A percentile compares a stretch with the other conserved stretches of the same genome.
Evolutionary conservation across 2,888 invertebrate genomes (phyloP).

Genomic region (Scelioninae gen. 2): DNA sequence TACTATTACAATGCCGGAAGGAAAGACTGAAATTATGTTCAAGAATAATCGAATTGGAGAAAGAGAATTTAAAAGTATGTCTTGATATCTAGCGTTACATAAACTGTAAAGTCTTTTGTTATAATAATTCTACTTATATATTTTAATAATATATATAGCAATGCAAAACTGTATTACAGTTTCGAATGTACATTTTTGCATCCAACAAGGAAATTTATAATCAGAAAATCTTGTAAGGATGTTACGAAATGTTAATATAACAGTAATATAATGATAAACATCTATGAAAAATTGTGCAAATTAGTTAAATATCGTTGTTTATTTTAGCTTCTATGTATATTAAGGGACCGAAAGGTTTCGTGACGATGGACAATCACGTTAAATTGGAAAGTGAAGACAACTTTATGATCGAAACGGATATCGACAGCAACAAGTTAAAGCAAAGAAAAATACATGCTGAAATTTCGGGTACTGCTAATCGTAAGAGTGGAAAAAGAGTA

Average conservation of each 20-base stretch:
- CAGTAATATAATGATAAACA: neutral
- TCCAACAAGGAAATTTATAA: too few species aligned
- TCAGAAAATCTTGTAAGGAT: too few species aligned
- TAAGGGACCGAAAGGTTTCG: conserved; percentile 73
- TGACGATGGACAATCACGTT: conserved; percentile 75
- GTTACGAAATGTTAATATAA: too few species aligned
- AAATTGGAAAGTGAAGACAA: conserved; percentile 80
- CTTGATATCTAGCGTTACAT: too few species aligned
- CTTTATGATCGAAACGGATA: conserved; percentile 79
- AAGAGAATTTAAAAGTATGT: conserved; percentile 78
- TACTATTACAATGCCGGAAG: conserved; percentile 76
- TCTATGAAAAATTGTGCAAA: neutral
- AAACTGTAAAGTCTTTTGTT: too few species aligned
- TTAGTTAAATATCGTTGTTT: too few species aligned
- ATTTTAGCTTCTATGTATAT: conserved; percentile 46
- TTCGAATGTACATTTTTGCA: too few species aligned
- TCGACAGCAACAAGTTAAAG: conserved; percentile 81
- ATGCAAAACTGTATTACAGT: too few species aligned
- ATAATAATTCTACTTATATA: too few species aligned
- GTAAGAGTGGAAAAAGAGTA: conserved; percentile 79
- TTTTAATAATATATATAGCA: too few species aligned
- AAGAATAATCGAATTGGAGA: conserved; percentile 77
- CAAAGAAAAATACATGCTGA: conserved; percentile 81
- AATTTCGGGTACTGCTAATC: conserved; percentile 79
- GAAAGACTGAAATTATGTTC: conserved; percentile 73